Base-by-base conservation (phyloP, 2,888 invertebrate species). In the Platycnemis pennipes region DNA sequence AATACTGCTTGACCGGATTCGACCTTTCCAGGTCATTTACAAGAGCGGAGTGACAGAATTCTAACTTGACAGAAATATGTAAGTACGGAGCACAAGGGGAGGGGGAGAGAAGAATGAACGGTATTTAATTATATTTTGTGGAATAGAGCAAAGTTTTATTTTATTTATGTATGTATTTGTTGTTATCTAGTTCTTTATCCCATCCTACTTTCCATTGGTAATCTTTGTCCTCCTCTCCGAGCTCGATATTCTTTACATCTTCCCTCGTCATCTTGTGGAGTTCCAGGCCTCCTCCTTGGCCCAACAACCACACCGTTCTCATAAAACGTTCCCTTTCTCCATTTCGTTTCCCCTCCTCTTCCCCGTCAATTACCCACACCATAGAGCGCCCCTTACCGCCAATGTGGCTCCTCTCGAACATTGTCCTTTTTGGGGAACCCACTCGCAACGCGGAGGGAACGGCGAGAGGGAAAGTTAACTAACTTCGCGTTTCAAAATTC, bases 181-280 rank as follows among this genome's bases (percentile, higher is more conserved):
- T n/a, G n/a, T n/a, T n/a, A n/a, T n/a, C n/a, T n/a, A n/a, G n/a
- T n/a, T n/a, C n/a, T 45, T 53, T 53, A 37, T 42, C 37, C 89
- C 49, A 19, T 46, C 19, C 89, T 42, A 53, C 42, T 56, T 16
- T 91, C 63, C 63, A 91, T 89, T 16, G 56, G 56, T 69, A 42
- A 44, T 91, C 44, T 69, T 56, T 44, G 53, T 56, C 44, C 26
- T 56, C n/a, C 13, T 11, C 63, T 63, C 44, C 44, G 63, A 22
- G 63, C 44, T 91, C 63, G n/a, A 44, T 63, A 91, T 63, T 69
- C 63, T 91, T 91, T n/a, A 26, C 45, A n/a, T 26, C 87, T 8
- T 87, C 19, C 8, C 87, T 45, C 91, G 22, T 44, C 45, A 26
- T 91, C 63, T 63, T 44, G 1, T 45, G n/a, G 26, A 7, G 7